Conservation (phyloP, 2,888 invertebrate species). For the Tenthredo distinguenda region DNA sequence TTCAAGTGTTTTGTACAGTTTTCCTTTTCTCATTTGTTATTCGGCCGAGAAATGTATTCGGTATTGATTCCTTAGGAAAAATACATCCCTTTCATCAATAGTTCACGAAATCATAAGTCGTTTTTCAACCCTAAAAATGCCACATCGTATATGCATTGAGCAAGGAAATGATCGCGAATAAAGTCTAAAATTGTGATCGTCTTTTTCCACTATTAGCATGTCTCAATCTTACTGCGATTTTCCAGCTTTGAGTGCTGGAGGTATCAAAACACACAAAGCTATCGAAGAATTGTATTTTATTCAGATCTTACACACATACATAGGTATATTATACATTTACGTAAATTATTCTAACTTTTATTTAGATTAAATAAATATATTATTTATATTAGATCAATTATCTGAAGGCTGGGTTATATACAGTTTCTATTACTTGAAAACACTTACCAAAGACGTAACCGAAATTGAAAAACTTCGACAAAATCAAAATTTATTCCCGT, state of each 20-base stretch:
- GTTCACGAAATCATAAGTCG: neutral
- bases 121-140: neutral
- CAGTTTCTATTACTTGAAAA: too few species aligned
- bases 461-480: neutral
- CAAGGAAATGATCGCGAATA: neutral
- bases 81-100: neutral
- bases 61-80: constrained; percentile 4
- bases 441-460: neutral
- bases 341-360: neutral
- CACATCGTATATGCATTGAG: neutral
- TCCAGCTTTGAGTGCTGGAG: neutral
- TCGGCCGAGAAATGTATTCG: neutral
- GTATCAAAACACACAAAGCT: neutral
- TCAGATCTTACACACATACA: neutral
- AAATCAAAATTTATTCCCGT: neutral
- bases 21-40: constrained; percentile 31
- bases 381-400: neutral
- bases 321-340: neutral
- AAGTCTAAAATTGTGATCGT: neutral
- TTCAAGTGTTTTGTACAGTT: constrained; percentile 38
- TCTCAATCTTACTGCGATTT: neutral
- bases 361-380: neutral
- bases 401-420: neutral
- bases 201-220: neutral
- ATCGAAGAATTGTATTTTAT: neutral